Base-by-base conservation (phyloP, 2,888 invertebrate species). In the Lamellibrachia satsuma region DNA sequence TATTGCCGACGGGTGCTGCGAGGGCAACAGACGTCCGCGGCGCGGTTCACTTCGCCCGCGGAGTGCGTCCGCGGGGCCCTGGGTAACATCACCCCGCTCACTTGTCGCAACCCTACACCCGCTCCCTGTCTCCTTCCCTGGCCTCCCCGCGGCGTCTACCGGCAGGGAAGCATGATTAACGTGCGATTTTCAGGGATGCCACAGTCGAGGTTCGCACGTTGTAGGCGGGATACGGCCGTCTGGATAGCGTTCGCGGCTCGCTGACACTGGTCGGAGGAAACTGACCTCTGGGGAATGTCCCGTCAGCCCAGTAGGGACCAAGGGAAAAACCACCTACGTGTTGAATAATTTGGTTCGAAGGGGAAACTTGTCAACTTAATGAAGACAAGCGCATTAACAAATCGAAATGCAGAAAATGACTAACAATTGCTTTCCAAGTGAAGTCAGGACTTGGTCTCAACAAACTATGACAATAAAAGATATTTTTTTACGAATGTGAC, bases 61-160 rank as follows among this genome's bases (percentile, higher is more conserved):
- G 75, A 3, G 57, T 57, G 8, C 57, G 57, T 8, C 57, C 57
- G 75, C 75, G 6, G 15, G 75, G 75, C 22, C 3, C 75, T 75
- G 75, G 6, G 15, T 75, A 75, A 75, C 75, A 75, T 75, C 75
- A 75, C 6, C 75, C 75, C 22, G 6, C 22, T 15, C 75, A 75
- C 75, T 75, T 75, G 75, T 75, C 75, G 75, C 75, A 22, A 75
- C n/a, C 75, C 75, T 75, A 75, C 75, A 75, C 75, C 75, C 75
- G 75, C 22, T 75, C 75, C 75, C 75, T 15, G 15, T 22, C 75
- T 75, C 75, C 75, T 75, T n/a, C n/a, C 4, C 75, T 22, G 22
- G 75, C 22, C 75, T 75, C 75, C 75, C 75, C 75, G 15, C 57
- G 75, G 75, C 22, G 11, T 75, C 6, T 75, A 15, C 75, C 75